Percentiles rank a stretch among this genome's conserved stretches.
Evolutionary conservation across 2,888 invertebrate genomes (phyloP).

Genomic region (Plagodis pulveraria): DNA sequence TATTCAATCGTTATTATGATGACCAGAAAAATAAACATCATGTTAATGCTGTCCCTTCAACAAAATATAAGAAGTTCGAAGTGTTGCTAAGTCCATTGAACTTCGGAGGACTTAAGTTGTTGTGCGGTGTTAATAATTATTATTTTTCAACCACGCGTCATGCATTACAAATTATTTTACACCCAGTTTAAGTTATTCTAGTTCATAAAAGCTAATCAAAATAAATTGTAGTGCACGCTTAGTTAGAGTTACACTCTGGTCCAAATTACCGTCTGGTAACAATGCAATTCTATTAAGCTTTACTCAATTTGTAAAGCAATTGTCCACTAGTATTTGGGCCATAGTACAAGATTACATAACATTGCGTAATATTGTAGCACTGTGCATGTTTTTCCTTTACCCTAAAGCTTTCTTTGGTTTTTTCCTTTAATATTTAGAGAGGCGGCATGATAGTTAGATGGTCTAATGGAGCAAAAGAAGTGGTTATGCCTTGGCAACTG

Average conservation of each 20-base stretch:
- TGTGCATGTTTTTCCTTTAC: constrained; percentile 71
- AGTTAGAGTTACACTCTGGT: constrained; percentile 2
- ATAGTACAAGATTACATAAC: not conserved
- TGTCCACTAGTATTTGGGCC: constrained; percentile 2
- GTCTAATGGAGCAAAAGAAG: constrained; percentile 80
- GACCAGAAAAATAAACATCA: too few relatives aligned
- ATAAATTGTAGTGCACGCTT: constrained; percentile 18
- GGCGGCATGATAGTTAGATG: constrained; percentile 84
- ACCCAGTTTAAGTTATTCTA: constrained; percentile 1
- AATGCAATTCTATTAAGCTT: not conserved
- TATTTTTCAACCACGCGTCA: not conserved
- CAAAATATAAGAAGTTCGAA: too few relatives aligned
- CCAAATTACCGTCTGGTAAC: not conserved
- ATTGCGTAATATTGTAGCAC: constrained; percentile 31
- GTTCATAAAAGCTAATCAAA: not conserved
- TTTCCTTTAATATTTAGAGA: constrained; percentile 69
- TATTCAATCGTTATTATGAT: too few relatives aligned
- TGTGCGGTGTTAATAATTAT: not conserved
- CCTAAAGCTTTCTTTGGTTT: constrained; percentile 74
- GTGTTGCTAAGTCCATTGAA: not conserved
- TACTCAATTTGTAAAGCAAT: not conserved
- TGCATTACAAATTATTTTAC: constrained; percentile 17
- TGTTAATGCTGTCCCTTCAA: too few relatives aligned
- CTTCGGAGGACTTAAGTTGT: not conserved
- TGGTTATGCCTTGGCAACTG: constrained; percentile 82